Conservation (phyloP, 2,888 invertebrate species). For the Platynereis dumerilii region DNA sequence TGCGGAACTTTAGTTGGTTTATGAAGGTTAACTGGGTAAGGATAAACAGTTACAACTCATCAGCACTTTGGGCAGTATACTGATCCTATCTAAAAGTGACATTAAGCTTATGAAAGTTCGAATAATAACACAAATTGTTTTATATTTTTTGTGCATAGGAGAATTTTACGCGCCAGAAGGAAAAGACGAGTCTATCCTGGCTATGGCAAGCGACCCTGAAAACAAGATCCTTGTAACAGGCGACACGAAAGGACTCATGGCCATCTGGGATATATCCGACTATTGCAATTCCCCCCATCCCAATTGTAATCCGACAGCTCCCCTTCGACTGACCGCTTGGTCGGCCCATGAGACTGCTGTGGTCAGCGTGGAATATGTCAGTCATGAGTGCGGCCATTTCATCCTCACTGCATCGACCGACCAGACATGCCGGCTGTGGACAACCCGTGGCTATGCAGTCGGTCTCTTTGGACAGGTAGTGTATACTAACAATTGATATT, state of each 20-base stretch:
- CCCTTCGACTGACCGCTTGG: slow-evolving; percentile 42
- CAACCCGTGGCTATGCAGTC: slow-evolving; percentile 52
- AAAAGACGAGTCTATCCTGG: slow-evolving; percentile 56
- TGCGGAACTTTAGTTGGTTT: too few species aligned
- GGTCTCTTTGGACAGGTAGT: slow-evolving; percentile 62
- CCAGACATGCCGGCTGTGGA: slow-evolving; percentile 59
- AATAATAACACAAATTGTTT: too few species aligned
- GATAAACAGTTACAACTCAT: too few species aligned
- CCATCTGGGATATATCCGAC: slow-evolving; percentile 54
- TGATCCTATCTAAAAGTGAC: too few species aligned
- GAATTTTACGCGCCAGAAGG: slow-evolving; percentile 53
- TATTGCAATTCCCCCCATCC: slow-evolving; percentile 48
- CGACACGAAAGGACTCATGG: slow-evolving; percentile 56
- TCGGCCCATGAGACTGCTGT: slow-evolving; percentile 57
- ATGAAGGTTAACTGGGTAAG: too few species aligned
- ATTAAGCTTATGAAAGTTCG: too few species aligned
- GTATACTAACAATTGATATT: neutral
- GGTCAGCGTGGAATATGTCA: slow-evolving; percentile 57
- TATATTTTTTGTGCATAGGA: too few species aligned
- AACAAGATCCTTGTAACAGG: slow-evolving; percentile 54
- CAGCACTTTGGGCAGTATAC: too few species aligned
- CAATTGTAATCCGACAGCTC: slow-evolving; percentile 28
- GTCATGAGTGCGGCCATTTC: slow-evolving; percentile 50
- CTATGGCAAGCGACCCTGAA: slow-evolving; percentile 48
- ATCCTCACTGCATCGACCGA: slow-evolving; percentile 60